Conservation (phyloP, 53 echinoderm and acorn worm species). For the Glandiceps talaboti region DNA sequence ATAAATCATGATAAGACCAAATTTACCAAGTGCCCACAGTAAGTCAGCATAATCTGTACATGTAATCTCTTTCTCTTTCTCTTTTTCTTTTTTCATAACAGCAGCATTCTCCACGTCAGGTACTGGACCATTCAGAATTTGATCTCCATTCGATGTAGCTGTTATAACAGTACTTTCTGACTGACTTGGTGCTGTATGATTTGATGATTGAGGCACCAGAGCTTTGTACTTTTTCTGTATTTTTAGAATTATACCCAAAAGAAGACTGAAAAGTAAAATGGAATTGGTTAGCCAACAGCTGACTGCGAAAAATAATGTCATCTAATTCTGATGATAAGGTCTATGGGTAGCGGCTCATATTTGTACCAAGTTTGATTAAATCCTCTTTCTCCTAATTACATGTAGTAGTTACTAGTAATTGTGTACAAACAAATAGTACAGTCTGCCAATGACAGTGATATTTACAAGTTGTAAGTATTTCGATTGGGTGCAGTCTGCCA, state of each 20-base stretch:
- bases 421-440: too few species aligned
- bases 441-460: too few species aligned
- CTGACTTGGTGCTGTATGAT: neutral
- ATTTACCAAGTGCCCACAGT: constrained; percentile 36
- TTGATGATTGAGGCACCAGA: too few species aligned
- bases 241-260: neutral
- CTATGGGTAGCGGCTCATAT: too few species aligned
- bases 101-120: neutral
- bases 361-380: too few species aligned
- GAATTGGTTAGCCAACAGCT: too few species aligned
- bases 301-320: too few species aligned
- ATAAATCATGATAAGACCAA: constrained; percentile 71
- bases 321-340: too few species aligned
- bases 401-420: too few species aligned
- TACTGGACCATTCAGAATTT: constrained; percentile 5
- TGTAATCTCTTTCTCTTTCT: neutral
- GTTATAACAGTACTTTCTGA: neutral
- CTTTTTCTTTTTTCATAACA: neutral
- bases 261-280: neutral
- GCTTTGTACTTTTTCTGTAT: neutral
- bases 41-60: neutral
- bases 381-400: too few species aligned
- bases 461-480: too few species aligned
- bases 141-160: neutral
- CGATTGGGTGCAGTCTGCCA: too few species aligned